Base-by-base conservation (phyloP, 2,888 invertebrate species). In the Phrixothrix hirtus region DNA sequence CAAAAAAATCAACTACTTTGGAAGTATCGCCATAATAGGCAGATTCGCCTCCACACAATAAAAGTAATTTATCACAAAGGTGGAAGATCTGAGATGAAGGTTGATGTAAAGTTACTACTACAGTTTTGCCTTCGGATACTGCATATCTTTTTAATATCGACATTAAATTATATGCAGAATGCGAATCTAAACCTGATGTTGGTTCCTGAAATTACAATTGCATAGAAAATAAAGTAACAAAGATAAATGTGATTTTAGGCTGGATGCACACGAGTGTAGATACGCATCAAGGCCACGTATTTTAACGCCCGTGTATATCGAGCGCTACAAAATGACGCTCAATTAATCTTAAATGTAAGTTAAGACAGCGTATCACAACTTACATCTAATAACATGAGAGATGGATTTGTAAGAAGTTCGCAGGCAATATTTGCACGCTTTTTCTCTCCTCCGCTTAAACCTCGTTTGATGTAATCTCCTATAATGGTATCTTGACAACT, bases 51-150 rank as follows among this genome's bases (percentile, higher is more conserved):
- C 84, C 82, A 65, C 85, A 85, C 35, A 88, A 75, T 54, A 84
- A 77, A 38, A 91, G 77, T 43, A 91, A 77, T 69, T 86, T 87
- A 75, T 88, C 87, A 74, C 91, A 89, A 80, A 88, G 84, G 74
- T 89, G 87, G 75, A 89, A 91, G 77, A 90, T 89, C 74, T 89
- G 87, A 58, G 89, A 89, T 43, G 89, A 89, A 1, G 90, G 90
- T 72, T 91, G 91, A 71, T 91, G 91, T 2, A 91, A 85, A 26
- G 89, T 88, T 49, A 88, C 82, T 41, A 91, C 85, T 41, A 91
- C 85, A 3, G 88, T 88, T 75, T 89, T 90, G 60, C 86, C 85
- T 74, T 87, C 87, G 61, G 85, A 82, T 56, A 83, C 82, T 0
- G 89, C 88, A 68, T 87, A 89, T 51, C 83, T 79, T 72, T 88